Evolutionary conservation across 2,797 vertebrate genomes (phyloP).

Genomic region (Spea hammondii): DNA sequence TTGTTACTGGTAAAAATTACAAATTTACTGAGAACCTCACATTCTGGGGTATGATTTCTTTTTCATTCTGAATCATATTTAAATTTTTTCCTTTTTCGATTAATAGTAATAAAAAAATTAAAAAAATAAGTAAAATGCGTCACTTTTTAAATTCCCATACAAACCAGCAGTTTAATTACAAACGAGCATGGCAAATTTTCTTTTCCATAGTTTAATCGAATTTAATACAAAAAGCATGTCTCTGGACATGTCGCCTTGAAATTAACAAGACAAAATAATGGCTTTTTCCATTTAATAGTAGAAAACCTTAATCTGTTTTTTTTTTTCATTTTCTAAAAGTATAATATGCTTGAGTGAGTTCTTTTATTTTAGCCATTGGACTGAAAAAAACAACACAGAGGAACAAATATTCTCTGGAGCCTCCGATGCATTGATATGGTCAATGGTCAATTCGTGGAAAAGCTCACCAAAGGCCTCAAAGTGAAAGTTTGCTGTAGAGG

Average conservation of each 20-base stretch:
- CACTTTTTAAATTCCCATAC: background rate
- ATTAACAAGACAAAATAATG: conserved; percentile 65
- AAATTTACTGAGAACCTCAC: no score
- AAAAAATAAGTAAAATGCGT: background rate
- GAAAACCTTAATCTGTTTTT: conserved; percentile 63
- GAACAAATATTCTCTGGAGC: conserved; percentile 61
- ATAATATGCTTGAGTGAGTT: conserved; percentile 65
- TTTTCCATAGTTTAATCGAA: conserved; percentile 52
- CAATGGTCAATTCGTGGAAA: conserved; percentile 61
- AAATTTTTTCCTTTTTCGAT: background rate
- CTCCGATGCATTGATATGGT: conserved; percentile 60
- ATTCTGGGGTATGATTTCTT: background rate
- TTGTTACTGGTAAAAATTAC: no score
- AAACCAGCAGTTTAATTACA: conserved; percentile 67
- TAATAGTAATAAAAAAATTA: background rate
- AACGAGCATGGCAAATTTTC: conserved; percentile 75
- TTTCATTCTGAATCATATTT: background rate
- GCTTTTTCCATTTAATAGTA: conserved; percentile 58
- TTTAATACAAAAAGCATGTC: conserved; percentile 60
- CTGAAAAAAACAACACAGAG: conserved; percentile 64
- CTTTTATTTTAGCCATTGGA: conserved; percentile 67
- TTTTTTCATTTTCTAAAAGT: conserved; percentile 66
- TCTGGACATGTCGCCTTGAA: conserved; percentile 64
- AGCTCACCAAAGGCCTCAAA: conserved; percentile 50
- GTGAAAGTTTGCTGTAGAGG: conserved; percentile 63